These are phyloP conservation scores for Peromyscus melanophrys DNA, from an alignment of 2,797 vertebrate species.

Conservation along the genomic window DNA sequence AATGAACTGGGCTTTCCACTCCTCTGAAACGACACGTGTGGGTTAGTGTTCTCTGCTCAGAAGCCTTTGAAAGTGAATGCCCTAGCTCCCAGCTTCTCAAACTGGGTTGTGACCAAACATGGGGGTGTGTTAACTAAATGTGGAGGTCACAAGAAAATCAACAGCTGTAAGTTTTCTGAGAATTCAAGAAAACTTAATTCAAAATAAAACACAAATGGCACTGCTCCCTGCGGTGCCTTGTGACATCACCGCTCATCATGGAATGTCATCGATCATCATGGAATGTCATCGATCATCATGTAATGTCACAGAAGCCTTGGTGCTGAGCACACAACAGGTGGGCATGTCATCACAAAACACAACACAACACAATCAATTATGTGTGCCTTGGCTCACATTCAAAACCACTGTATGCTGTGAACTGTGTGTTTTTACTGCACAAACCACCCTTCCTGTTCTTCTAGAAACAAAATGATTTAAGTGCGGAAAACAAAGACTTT, in stretches of 20 bases:
- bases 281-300: no score
- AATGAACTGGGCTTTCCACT: slow-evolving; percentile 91
- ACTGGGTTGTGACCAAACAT: neutral
- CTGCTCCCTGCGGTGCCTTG: neutral
- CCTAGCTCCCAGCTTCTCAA: neutral
- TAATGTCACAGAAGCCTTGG: neutral
- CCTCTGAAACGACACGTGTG: slow-evolving; percentile 83
- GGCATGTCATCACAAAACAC: neutral
- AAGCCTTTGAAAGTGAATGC: slow-evolving; percentile 38
- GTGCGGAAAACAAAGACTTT: neutral
- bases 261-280: no score
- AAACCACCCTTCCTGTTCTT: no score
- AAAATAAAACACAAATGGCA: neutral
- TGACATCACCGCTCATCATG: neutral
- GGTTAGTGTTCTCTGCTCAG: neutral
- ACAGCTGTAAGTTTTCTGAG: neutral
- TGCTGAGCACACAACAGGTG: neutral
- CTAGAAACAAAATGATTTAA: neutral
- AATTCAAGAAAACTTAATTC: neutral
- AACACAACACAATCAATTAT: neutral
- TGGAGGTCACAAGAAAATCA: neutral
- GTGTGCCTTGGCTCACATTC: neutral
- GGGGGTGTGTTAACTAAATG: neutral
- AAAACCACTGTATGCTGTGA: neutral
- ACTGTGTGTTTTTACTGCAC: neutral